phyloP scores from a whole-genome alignment of 2,113 vertebrate species.

The Rhinopomastus cyanomelas region DNA sequence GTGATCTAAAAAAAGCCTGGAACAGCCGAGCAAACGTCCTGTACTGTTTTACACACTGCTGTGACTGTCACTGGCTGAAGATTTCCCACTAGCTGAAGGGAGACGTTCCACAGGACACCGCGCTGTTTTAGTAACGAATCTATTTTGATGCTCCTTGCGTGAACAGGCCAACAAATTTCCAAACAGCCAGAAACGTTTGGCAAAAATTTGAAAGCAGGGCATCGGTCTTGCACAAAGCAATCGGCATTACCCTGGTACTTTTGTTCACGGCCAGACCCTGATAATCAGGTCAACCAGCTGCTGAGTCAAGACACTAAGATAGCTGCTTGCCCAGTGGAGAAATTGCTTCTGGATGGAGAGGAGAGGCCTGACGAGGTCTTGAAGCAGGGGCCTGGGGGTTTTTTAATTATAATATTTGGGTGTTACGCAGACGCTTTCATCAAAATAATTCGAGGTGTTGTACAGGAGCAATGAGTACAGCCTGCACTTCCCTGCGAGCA shows the following conservation, averaged over 20 bases:
- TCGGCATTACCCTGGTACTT: background rate
- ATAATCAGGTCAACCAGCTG: conserved; percentile 22
- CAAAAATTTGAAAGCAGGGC: conserved; percentile 28
- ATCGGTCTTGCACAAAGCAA: conserved; percentile 7
- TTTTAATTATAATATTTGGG: background rate
- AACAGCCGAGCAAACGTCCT: conserved; percentile 15
- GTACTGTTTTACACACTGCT: background rate
- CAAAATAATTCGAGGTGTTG: background rate
- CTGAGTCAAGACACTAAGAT: background rate
- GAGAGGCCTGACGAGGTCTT: background rate
- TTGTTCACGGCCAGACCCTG: background rate
- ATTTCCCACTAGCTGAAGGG: conserved; percentile 27
- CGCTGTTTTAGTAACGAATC: conserved; percentile 31
- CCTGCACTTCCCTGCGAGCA: background rate
- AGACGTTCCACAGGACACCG: conserved; percentile 37
- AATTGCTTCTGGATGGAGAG: background rate
- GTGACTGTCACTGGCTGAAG: background rate
- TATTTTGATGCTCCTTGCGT: conserved; percentile 11
- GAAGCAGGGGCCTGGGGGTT: background rate
- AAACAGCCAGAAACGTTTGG: conserved; percentile 42
- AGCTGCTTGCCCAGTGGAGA: background rate
- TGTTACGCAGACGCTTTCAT: background rate
- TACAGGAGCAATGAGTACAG: background rate
- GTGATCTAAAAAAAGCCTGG: background rate
- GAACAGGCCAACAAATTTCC: conserved; percentile 43